Base-by-base conservation (phyloP, 2,888 invertebrate genomes). In the Polyploca ridens region DNA sequence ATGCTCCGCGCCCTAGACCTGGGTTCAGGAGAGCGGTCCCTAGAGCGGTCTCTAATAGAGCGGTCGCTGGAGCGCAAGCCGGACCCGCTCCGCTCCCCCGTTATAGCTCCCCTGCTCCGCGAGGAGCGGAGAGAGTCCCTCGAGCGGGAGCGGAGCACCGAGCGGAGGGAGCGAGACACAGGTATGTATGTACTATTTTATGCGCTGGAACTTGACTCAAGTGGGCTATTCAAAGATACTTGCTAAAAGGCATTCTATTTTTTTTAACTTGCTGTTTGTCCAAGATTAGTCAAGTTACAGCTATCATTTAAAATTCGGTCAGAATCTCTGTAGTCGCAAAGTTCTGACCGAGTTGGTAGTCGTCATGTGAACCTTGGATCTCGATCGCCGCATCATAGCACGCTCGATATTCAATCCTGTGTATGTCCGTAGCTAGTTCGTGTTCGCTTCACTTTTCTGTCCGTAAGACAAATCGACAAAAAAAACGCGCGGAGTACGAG, bases 1-100 rank as follows among this genome's bases (percentile, higher is more conserved):
- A 96, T 97, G 85, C 94, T 97, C 82, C 96, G 97, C 86, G 96
- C 98, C 63, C 95, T 97, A 79, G 98, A 98, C 87, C 95, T 91
- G 60, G 87, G 89, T 66, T 87, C 86, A 65, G 89, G 93, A 79
- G 89, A 87, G 64, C 74, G 83, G 35, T 77, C 82, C 46, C 72
- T 81, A 64, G 86, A 79, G 81, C 90, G 81, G 11, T 64, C 67
- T 5, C 64, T 67, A 27, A 27, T 27, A 16, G 54, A 54, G 62
- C 62, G 78, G 66, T 76, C 78, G 41, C 70, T 85, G 64, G 90
- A 88, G 83, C 94, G 90, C 63, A 94, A 94, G 72, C 86, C 89
- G 27, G 95, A 95, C 82, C 90, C 93, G 59, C 88, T 95, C 59
- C 94, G 95, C 72, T 91, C 94, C 19, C 94, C 93, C 69, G 86